Base-by-base conservation (phyloP, 2,797 vertebrate species). In the Tauraco hartlaubi region DNA sequence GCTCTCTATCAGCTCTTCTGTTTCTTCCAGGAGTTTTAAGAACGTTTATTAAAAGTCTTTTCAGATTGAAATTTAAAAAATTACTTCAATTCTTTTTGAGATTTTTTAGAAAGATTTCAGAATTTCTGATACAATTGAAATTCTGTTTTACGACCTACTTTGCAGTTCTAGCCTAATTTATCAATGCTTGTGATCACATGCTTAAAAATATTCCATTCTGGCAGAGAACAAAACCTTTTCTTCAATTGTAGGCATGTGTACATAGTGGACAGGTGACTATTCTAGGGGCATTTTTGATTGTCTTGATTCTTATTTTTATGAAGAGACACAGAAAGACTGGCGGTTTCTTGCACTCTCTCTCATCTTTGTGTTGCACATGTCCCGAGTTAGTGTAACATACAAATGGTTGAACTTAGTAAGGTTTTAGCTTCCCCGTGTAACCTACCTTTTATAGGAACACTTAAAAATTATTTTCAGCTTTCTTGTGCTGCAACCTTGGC, bases 401-500 rank as follows among this genome's bases (percentile, higher is more conserved):
- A 73, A 54, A 46, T 76, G 15, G n/a, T 28, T 63, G 26, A 75
- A 61, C 5, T 67, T 58, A 23, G 22, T 33, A 61, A 33, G 35
- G 23, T 83, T 87, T 92, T 56, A 68, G 43, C 15, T 72, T 94
- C 82, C n/a, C 26, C 28, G 35, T 6, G 1, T 86, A 41, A 48
- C 25, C 8, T n/a, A 9, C 75, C 35, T 86, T 74, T 77, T 68
- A 59, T 12, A 46, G 52, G 61, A 82, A 59, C 4, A 52, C 52
- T 88, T 74, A 52, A 59, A 72, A 86, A 92, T 35, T 78, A 85
- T 80, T 96, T 91, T 76, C 28, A 87, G 25, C n/a, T 73, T 77
- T 46, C 59, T 39, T 58, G 55, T 28, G 2, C 37, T 78, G 55
- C 46, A 94, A 81, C 86, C 31, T 82, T 2, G 1, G 4, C 33